Conservation (phyloP, 2,888 invertebrate species). For the Pammene aurita region DNA sequence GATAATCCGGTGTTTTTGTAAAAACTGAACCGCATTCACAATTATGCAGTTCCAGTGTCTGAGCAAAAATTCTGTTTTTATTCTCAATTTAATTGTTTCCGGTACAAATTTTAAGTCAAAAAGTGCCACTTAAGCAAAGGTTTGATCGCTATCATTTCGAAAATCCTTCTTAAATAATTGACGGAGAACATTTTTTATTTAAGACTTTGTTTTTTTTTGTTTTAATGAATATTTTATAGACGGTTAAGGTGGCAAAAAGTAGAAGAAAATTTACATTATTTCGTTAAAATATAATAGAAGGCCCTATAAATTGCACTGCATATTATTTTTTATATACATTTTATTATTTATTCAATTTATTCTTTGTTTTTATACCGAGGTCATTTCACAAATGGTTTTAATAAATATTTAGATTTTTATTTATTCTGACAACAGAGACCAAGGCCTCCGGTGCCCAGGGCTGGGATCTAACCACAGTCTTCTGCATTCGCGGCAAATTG, state of each 20-base stretch:
- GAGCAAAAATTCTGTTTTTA: conserved; percentile 31
- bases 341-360: background rate
- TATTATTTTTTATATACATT: no score
- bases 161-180: conserved; percentile 12
- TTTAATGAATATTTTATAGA: background rate
- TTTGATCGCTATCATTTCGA: conserved; percentile 23
- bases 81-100: conserved; percentile 31
- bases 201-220: background rate
- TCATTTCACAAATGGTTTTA: no score
- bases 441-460: no score
- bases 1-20: conserved; percentile 15
- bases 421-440: no score
- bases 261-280: no score
- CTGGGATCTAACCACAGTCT: no score
- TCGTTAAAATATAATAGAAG: no score
- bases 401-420: no score
- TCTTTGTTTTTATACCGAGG: no score
- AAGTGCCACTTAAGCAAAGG: conserved; percentile 32
- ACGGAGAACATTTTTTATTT: background rate
- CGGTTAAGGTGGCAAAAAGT: background rate
- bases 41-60: conserved; percentile 37
- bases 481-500: no score
- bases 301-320: no score
- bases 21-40: conserved; percentile 16
- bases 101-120: conserved; percentile 40